Base-by-base conservation (phyloP, 2,888 invertebrate species). In the Hydriomena furcata region DNA sequence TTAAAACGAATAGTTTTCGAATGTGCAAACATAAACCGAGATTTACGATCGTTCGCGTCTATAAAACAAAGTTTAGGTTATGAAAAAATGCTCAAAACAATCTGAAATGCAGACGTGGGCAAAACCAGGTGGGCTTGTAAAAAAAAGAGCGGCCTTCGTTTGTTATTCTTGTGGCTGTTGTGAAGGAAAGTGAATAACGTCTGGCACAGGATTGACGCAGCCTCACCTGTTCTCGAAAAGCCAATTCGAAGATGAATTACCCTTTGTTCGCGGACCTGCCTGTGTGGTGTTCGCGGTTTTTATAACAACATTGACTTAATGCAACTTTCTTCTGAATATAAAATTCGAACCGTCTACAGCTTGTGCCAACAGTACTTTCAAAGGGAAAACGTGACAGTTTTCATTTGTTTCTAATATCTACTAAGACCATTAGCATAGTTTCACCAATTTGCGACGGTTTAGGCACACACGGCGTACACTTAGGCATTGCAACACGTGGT, bases 151-250 rank as follows among this genome's bases (percentile, higher is more conserved):
- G 79, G 67, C 80, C 79, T 84, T 82, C 78, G 71, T 63, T 60
- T 71, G 75, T 76, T 77, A 78, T 83, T 80, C 68, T 66, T 65
- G 65, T 74, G 65, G 67, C 62, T 67, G 71, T 71, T 73, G 77
- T 61, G 70, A 75, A 71, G 71, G 73, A 82, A 82, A 84, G 80
- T 80, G 79, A 82, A 80, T 73, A 50, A 52, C 73, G 70, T 67
- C 69, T 66, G 65, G 71, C 49, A 71, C 65, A 73, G 59, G 68
- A 73, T 68, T 71, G 79, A 77, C 76, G 72, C 75, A 78, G 76
- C 73, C 79, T 80, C 84, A 86, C 82, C 79, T 84, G 84, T 78
- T 83, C 65, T 75, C 71, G 70, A 79, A 82, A 83, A 79, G 77
- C 72, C 80, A 76, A 80, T 82, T 82, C 68, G 66, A 75, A 77